A percentile compares a stretch with the other conserved stretches of the same genome.
Conservation (phyloP, 2,888 invertebrate species). For the Nymphalis urticae region DNA sequence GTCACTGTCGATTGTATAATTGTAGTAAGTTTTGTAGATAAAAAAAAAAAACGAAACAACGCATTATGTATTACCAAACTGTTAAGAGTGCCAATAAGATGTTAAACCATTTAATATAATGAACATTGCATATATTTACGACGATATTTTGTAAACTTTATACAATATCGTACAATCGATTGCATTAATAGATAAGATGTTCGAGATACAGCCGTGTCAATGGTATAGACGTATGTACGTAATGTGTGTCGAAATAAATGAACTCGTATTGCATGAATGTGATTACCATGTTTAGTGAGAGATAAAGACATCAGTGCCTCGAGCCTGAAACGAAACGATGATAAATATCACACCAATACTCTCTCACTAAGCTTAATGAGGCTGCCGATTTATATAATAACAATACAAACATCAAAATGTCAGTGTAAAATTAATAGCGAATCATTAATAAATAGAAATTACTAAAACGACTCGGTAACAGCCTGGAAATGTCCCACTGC, state of each 20-base stretch:
- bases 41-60: no score
- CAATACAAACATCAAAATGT: neutral
- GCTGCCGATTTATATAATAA: neutral
- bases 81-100: no score
- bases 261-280: slow-evolving; percentile 14
- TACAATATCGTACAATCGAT: slow-evolving; percentile 21
- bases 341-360: neutral
- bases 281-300: slow-evolving; percentile 14
- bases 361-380: neutral
- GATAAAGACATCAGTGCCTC: slow-evolving; percentile 19
- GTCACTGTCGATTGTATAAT: no score
- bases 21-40: no score
- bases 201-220: slow-evolving; percentile 30
- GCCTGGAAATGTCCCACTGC: no score
- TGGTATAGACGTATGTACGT: slow-evolving; percentile 14
- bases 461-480: neutral
- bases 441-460: neutral
- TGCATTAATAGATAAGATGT: slow-evolving; percentile 24
- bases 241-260: slow-evolving; percentile 22
- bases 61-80: no score
- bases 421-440: neutral
- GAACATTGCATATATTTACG: neutral
- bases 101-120: no score
- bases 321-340: slow-evolving; percentile 5
- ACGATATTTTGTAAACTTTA: slow-evolving; percentile 19